phyloP scores from a whole-genome alignment of 2,888 invertebrate species.

The Lissocephala sabroskyi region DNA sequence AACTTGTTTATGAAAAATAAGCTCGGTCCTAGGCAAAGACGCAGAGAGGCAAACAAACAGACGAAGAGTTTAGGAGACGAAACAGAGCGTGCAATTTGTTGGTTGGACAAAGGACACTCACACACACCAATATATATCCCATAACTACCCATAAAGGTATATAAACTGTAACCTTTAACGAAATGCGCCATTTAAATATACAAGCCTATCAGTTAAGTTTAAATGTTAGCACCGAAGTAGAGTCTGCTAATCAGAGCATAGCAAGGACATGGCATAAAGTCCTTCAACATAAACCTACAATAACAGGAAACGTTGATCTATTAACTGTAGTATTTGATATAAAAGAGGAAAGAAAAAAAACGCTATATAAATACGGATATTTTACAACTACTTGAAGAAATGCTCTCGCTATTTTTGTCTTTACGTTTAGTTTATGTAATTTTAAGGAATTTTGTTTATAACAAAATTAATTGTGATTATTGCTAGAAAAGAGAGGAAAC shows the following conservation, averaged over 20 bases:
- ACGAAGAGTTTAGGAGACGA: constrained; percentile 22
- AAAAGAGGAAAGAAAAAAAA: too few relatives aligned
- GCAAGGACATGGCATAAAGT: too few relatives aligned
- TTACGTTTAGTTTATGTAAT: constrained; percentile 60
- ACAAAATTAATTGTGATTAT: constrained; percentile 70
- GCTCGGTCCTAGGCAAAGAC: constrained; percentile 17
- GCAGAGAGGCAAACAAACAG: too few relatives aligned
- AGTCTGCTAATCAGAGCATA: constrained; percentile 27
- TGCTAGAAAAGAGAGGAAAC: constrained; percentile 63
- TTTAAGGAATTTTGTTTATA: constrained; percentile 67
- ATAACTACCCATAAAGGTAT: neutral
- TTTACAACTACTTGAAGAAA: too few relatives aligned
- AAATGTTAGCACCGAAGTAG: constrained; percentile 32
- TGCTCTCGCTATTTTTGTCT: constrained; percentile 60
- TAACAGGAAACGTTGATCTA: constrained; percentile 37
- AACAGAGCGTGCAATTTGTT: constrained; percentile 58
- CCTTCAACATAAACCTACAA: neutral
- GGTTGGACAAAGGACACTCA: constrained; percentile 34
- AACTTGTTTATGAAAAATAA: constrained; percentile 14
- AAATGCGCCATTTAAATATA: constrained; percentile 60
- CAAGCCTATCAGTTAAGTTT: constrained; percentile 41
- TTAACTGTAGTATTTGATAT: constrained; percentile 39
- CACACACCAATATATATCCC: constrained; percentile 1
- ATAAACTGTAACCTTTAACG: constrained; percentile 31
- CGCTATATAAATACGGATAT: too few relatives aligned